Evolutionary conservation across 1,140 invertebrate genomes (phyloP), one percentile per base, ranked within the genome.

Genomic region (Drosophila auraria): DNA sequence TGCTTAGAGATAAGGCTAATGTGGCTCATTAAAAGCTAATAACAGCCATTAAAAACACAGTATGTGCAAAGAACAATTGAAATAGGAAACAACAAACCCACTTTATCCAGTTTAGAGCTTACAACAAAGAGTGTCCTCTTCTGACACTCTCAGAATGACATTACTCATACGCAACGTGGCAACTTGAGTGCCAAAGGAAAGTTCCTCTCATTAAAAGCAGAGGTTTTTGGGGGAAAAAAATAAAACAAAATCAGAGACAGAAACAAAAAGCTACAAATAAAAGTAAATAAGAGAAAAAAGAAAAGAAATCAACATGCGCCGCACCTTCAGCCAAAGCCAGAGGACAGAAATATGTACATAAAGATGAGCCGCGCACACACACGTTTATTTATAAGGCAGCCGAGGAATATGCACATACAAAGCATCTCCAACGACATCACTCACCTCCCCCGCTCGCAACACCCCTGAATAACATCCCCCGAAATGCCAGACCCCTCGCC

Each of bases 101-200:
- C 2, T 27, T 8, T 8, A 4, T 11, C 9, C 8, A 30, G 9
- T 11, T 30, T 12, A 40, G 5, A 25, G 25, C 3, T 15, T 15
- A 15, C 33, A 23, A 38, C n/a, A 20, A 23, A 0, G 40, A 40
- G 20, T 15, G 25, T 12, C 12, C 25, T 20, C 20, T 20, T 20
- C 20, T 20, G 1, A 60, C 12, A 42, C 27, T 5, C 38, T n/a
- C n/a, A 17, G 25, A 51, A 30, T 17, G 49, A 49, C 79, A 84
- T 87, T 82, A 66, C 83, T 73, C 76, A 87, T 87, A 76, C 83
- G 83, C 70, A 69, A 9, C 47, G 62, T 82, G 61, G 83, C 45
- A 79, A 60, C 51, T 47, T 17, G 42, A 42, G 45, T 25, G 17
- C 2, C 50, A 54, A 42, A 20, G 38, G 17, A 66, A 68, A 45